These are phyloP conservation scores for Himantopus leucocephalus DNA, from an alignment of 2,113 vertebrate genomes.

Conservation along the genomic window DNA sequence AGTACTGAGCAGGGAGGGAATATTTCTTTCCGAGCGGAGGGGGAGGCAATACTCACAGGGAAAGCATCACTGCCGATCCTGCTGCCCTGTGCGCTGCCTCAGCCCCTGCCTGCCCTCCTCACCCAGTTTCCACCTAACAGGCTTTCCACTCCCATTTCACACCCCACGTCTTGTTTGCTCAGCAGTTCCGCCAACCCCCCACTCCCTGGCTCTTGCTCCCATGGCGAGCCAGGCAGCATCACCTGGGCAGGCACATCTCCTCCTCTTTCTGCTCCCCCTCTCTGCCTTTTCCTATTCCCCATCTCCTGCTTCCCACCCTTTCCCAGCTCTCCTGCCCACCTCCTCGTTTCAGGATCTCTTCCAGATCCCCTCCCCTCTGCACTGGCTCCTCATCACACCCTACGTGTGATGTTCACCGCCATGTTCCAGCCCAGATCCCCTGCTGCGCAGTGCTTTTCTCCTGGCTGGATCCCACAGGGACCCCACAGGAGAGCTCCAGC, in stretches of 20 bases:
- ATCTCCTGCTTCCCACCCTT: background rate
- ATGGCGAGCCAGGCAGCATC: background rate
- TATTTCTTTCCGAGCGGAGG: background rate
- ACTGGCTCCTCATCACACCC: background rate
- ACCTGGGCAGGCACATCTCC: background rate
- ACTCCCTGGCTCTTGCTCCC: background rate
- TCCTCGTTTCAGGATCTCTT: background rate
- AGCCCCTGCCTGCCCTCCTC: background rate
- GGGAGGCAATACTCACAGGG: background rate
- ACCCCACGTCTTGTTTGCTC: background rate
- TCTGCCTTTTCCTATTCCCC: background rate
- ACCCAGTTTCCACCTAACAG: background rate
- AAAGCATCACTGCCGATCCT: rapidly evolving
- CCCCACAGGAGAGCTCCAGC: background rate
- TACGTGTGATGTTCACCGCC: rapidly evolving
- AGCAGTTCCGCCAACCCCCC: background rate
- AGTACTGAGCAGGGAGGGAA: background rate
- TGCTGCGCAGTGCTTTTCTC: background rate
- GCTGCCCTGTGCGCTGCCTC: background rate
- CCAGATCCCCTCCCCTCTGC: background rate
- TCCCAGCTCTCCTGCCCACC: background rate
- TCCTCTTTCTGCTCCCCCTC: background rate
- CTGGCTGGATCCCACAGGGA: background rate
- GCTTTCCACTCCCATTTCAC: background rate
- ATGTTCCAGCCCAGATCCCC: background rate